Evolutionary conservation across 1,140 invertebrate species (phyloP).

Genomic region (Drosophila takahashii): DNA sequence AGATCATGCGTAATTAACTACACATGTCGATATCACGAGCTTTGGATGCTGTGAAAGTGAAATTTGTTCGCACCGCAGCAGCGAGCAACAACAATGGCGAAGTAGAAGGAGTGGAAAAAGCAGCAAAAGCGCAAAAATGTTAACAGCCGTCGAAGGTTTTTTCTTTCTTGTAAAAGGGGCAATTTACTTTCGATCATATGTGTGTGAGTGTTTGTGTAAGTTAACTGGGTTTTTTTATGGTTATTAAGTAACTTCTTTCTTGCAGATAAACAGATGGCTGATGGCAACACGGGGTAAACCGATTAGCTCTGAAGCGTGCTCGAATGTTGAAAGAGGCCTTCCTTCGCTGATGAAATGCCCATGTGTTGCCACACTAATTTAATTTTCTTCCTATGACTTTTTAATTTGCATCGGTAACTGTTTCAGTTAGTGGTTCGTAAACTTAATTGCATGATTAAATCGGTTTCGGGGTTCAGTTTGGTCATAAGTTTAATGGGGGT

Average conservation of each 20-base stretch:
- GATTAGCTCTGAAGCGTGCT: slow-evolving; percentile 47
- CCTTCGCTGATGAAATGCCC: slow-evolving; percentile 29
- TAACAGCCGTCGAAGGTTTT: slow-evolving; percentile 61
- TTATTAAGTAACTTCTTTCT: slow-evolving; percentile 71
- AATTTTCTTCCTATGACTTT: slow-evolving; percentile 37
- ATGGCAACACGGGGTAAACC: slow-evolving; percentile 31
- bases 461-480: not conserved
- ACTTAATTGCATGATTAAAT: slow-evolving; percentile 25
- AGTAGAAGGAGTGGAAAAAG: slow-evolving; percentile 24
- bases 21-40: slow-evolving; percentile 61
- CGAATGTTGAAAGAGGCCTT: slow-evolving; percentile 46
- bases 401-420: slow-evolving; percentile 40
- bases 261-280: slow-evolving; percentile 37
- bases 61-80: slow-evolving; percentile 65
- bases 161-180: slow-evolving; percentile 65
- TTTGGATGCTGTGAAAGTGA: slow-evolving; percentile 77
- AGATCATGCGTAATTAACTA: slow-evolving; percentile 73
- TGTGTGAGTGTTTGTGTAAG: slow-evolving; percentile 55
- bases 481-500: slow-evolving; percentile 2
- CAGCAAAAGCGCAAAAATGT: slow-evolving; percentile 56
- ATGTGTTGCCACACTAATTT: slow-evolving; percentile 29
- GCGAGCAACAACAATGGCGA: slow-evolving; percentile 51
- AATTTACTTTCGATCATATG: slow-evolving; percentile 70
- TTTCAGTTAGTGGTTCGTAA: slow-evolving; percentile 47
- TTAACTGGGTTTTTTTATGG: slow-evolving; percentile 61